Evolutionary conservation across 2,113 vertebrate genomes (phyloP), one percentile per base, ranked within the genome.

Genomic region (Misgurnus anguillicaudatus): DNA sequence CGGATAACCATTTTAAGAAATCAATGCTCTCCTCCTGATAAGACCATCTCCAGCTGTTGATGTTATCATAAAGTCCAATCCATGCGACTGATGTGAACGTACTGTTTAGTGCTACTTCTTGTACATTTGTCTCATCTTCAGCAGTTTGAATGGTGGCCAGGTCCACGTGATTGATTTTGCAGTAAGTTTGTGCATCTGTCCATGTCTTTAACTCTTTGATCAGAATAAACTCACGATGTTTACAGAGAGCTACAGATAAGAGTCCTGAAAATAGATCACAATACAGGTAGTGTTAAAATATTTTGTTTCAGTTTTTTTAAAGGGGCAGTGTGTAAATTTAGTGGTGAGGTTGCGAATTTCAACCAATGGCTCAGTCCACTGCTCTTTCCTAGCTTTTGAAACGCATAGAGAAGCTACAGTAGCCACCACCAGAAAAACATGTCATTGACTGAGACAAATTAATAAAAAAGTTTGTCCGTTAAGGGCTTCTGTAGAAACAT

Each of bases 51-150:
- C 53, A 57, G 53, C n/a, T 57, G 3, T 57, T 57, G 17, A 57
- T 19, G 53, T n/a, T 17, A 19, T 57, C 19, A 17, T 57, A 57
- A 3, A 81, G 24, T 65, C 82, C 82, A 9, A 74, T 39, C 82
- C 78, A 83, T 38, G 31, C 61, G 31, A 4, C 1, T 36, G 14
- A 1, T 4, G 9, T 0, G 9, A 64, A 21, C 9, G 5, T 19
- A 11, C 47, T 39, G 4, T 3, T 45, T 9, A 3, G 1, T 21
- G 66, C 58, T 17, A 19, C 47, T 6, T 53, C 4, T 1, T 10
- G n/a, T n/a, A 83, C 24, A 7, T 9, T 42, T 0, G 10, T 5
- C 61, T 17, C 48, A 38, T 83, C 74, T 31, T 61, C 53, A 6
- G 3, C 1, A 4, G 24, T 80, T 10, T 45, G 3, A 4, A 77